A percentile compares a stretch with the other conserved stretches of the same genome.
phyloP scores from a whole-genome alignment of 2,888 invertebrate genomes.

The Hofmannophila pseudospretella region DNA sequence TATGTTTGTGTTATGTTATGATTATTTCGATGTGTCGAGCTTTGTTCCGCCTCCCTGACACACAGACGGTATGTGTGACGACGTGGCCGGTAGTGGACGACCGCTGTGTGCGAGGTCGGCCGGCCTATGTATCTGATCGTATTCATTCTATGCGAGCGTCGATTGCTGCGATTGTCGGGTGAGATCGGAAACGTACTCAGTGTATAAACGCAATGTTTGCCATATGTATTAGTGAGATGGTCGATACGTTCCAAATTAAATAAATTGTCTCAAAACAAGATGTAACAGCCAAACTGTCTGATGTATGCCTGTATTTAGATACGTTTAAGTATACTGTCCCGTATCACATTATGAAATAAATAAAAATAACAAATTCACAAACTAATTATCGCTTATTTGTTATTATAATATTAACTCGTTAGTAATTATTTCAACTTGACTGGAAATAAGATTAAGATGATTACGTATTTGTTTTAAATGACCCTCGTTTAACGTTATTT shows the following conservation, averaged over 20 bases:
- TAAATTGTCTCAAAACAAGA: conserved; percentile 44
- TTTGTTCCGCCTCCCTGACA: conserved; percentile 14
- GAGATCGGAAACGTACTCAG: conserved; percentile 25
- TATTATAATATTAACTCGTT: conserved; percentile 66
- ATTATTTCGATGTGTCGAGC: conserved; percentile 31
- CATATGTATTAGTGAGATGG: conserved; percentile 73
- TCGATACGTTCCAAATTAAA: conserved; percentile 55
- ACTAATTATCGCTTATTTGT: conserved; percentile 73
- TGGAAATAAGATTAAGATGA: conserved; percentile 59
- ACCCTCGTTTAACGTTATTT: conserved; percentile 55
- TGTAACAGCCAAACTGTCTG: conserved; percentile 38
- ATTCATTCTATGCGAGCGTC: not conserved
- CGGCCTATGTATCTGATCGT: too few relatives aligned
- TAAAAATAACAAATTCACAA: conserved; percentile 69
- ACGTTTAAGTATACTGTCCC: conserved; percentile 33
- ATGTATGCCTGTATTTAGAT: conserved; percentile 36
- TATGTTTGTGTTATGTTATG: conserved; percentile 22
- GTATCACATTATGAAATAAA: conserved; percentile 31
- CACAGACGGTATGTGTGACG: not conserved
- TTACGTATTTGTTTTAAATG: conserved; percentile 46
- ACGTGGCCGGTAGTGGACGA: too few relatives aligned
- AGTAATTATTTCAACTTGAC: conserved; percentile 69
- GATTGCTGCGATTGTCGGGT: conserved; percentile 19
- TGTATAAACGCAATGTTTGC: conserved; percentile 60
- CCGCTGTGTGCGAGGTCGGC: too few relatives aligned